phyloP scores from a whole-genome alignment of 2,113 vertebrate species.

The Indicator maculatus region DNA sequence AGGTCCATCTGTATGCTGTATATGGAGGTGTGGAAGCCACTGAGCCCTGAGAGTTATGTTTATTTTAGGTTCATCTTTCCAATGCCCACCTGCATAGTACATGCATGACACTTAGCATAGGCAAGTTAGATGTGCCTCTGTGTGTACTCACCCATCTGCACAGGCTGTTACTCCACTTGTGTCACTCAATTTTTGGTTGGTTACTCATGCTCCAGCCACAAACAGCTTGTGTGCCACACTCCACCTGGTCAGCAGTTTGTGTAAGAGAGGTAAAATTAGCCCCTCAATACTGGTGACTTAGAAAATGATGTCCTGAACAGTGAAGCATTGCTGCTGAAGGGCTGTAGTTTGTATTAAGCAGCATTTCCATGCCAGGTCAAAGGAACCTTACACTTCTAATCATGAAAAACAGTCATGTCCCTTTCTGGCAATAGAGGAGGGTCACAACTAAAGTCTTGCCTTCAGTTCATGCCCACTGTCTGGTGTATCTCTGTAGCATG shows the following conservation, averaged over 20 bases:
- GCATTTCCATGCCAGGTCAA: neutral
- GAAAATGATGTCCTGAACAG: neutral
- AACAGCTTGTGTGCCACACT: too few species aligned
- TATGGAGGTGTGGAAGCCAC: neutral
- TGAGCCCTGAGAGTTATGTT: neutral
- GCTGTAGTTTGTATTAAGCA: neutral
- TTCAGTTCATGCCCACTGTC: neutral
- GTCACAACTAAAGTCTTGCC: neutral
- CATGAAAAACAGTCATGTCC: neutral
- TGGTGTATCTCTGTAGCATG: neutral
- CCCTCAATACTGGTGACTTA: neutral
- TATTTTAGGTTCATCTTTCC: neutral
- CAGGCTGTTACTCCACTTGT: neutral
- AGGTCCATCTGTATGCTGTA: fast-evolving
- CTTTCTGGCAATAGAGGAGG: neutral
- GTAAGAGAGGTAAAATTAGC: neutral
- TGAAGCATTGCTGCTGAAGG: neutral
- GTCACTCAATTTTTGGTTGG: neutral
- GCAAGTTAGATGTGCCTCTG: neutral
- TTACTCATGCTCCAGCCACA: neutral
- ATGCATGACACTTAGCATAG: neutral
- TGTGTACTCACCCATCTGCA: neutral
- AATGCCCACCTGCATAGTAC: neutral
- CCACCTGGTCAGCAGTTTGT: neutral
- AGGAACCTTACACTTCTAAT: neutral